Conservation (phyloP, 2,888 invertebrate genomes). For the Andrena haemorrhoa region DNA sequence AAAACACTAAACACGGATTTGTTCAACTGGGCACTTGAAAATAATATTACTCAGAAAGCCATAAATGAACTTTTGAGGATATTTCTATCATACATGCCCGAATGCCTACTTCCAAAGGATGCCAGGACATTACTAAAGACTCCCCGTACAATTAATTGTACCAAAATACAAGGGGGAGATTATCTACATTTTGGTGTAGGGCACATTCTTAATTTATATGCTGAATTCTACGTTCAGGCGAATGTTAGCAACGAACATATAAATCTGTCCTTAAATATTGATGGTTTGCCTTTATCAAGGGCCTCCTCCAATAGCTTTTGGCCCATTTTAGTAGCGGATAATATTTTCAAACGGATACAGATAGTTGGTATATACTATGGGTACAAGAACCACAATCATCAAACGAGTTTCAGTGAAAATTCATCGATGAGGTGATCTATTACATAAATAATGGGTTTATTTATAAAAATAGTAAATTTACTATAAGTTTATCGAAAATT, state of each 20-base stretch:
- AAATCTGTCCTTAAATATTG: constrained; percentile 32
- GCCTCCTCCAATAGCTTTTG: constrained; percentile 41
- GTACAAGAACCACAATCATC: constrained; percentile 40
- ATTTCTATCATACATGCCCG: not conserved
- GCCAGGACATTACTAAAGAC: not conserved
- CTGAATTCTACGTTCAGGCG: not conserved
- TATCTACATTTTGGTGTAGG: not conserved
- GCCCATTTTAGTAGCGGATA: constrained; percentile 51
- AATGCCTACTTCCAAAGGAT: not conserved
- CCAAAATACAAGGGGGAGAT: not conserved
- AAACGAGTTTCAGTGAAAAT: constrained; percentile 25
- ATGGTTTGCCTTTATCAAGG: constrained; percentile 55
- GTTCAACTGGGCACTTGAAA: not conserved
- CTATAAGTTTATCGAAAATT: constrained; percentile 29
- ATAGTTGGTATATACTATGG: constrained; percentile 59
- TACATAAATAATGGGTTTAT: constrained; percentile 13
- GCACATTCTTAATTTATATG: not conserved
- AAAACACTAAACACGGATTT: not conserved
- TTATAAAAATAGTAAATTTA: constrained; percentile 1
- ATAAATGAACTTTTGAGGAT: not conserved
- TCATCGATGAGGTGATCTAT: constrained; percentile 23
- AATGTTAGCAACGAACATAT: not conserved
- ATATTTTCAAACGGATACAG: constrained; percentile 32
- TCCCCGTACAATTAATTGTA: not conserved
- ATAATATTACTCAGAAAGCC: not conserved